Evolutionary conservation across 2,888 invertebrate genomes (phyloP).

Genomic region (Crepidodera aurea): DNA sequence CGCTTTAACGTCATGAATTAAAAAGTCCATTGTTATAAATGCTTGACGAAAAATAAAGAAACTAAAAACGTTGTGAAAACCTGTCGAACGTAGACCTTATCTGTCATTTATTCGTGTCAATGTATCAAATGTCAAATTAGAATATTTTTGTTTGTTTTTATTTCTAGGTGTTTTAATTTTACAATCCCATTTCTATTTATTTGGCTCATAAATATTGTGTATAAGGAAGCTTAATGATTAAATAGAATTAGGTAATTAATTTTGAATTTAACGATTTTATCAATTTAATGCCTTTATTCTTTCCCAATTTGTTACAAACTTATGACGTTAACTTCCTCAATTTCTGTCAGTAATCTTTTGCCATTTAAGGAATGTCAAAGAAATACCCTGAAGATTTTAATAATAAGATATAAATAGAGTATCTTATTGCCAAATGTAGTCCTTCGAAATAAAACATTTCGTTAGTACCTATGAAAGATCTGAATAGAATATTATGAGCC

Average conservation of each 20-base stretch:
- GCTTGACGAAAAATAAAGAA: too few species aligned
- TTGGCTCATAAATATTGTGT: neutral
- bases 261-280: neutral
- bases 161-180: neutral
- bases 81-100: too few species aligned
- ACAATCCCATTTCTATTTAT: neutral
- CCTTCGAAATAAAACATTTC: neutral
- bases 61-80: too few species aligned
- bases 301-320: neutral
- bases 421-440: conserved; percentile 6
- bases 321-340: conserved; percentile 11
- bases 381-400: conserved; percentile 1
- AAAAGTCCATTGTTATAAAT: too few species aligned
- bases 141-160: conserved; percentile 4
- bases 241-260: neutral
- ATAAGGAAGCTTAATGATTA: neutral
- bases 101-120: neutral
- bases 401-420: neutral
- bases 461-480: conserved; percentile 1
- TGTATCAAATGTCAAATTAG: neutral
- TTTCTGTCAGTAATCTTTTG: conserved; percentile 2
- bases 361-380: conserved; percentile 2
- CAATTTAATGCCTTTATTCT: neutral
- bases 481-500: conserved; percentile 54
- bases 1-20: too few species aligned